Evolutionary conservation across 2,113 vertebrate species (phyloP).

Genomic region (Phyllostomus hastatus): DNA sequence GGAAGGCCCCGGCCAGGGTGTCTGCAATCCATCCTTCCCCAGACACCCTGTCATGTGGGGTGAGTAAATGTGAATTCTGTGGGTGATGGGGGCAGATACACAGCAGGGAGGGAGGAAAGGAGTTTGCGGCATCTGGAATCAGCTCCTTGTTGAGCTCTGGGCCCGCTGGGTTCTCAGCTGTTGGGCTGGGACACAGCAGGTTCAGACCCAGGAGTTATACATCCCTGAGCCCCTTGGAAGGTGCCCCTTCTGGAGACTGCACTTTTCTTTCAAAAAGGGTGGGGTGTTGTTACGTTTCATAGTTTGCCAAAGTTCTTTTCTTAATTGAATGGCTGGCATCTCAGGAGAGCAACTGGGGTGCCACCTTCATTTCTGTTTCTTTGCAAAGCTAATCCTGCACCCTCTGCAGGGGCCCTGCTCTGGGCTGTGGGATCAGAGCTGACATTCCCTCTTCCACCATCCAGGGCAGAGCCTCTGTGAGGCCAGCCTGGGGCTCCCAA

Average conservation of each 20-base stretch:
- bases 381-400: background rate
- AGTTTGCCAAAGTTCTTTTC: background rate
- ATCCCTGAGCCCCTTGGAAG: background rate
- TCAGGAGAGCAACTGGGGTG: background rate
- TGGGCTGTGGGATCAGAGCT: background rate
- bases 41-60: background rate
- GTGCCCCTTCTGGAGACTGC: background rate
- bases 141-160: background rate
- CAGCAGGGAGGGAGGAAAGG: background rate
- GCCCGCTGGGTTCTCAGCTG: background rate
- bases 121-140: background rate
- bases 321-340: background rate
- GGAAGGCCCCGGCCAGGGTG: background rate
- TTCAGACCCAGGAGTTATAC: background rate
- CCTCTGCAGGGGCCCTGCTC: background rate
- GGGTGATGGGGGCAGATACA: background rate
- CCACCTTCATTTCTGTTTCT: background rate
- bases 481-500: background rate
- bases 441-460: background rate
- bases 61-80: background rate
- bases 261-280: background rate
- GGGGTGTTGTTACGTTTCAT: background rate
- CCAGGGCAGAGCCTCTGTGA: background rate
- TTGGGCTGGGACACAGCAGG: background rate
- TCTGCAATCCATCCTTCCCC: background rate